Conservation (phyloP, 1,140 invertebrate genomes). For the Drosophila fuyamai region DNA sequence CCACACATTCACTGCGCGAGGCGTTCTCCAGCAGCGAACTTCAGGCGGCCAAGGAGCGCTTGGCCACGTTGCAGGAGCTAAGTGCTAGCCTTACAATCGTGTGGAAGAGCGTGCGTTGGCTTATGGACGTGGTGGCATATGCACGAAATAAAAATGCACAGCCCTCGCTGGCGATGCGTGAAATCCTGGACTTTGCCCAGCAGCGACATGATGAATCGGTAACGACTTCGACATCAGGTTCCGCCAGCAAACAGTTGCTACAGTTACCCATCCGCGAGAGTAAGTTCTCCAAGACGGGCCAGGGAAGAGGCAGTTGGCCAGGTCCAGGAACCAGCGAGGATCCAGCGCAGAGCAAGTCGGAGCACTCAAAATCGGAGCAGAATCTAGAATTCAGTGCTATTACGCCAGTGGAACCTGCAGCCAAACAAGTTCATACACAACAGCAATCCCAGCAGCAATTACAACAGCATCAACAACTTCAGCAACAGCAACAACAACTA, state of each 20-base stretch:
- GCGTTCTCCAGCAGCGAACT: constrained; percentile 96
- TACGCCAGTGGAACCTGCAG: constrained; percentile 41
- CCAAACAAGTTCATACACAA: constrained; percentile 3
- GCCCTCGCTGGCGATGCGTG: constrained; percentile 65
- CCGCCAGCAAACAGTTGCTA: constrained; percentile 85
- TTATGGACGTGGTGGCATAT: constrained; percentile 97
- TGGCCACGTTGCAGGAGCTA: constrained; percentile 92
- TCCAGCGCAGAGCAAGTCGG: constrained; percentile 85
- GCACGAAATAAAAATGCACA: constrained; percentile 91
- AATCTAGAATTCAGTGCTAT: constrained; percentile 87
- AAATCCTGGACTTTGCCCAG: constrained; percentile 71
- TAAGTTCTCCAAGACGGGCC: constrained; percentile 91
- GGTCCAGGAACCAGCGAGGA: constrained; percentile 88
- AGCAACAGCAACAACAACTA: constrained; percentile 81
- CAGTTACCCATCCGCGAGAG: constrained; percentile 90
- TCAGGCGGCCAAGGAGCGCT: constrained; percentile 92
- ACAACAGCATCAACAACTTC: constrained; percentile 61
- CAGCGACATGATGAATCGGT: constrained; percentile 31
- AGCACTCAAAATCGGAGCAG: constrained; percentile 94
- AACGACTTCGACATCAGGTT: constrained; percentile 6
- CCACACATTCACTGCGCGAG: constrained; percentile 95
- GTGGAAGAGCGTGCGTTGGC: constrained; percentile 97
- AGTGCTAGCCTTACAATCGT: constrained; percentile 92
- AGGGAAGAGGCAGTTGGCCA: constrained; percentile 92
- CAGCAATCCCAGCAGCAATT: constrained; percentile 37